Base-by-base conservation (phyloP, 2,113 vertebrate species). In the Corythornis vintsioides region DNA sequence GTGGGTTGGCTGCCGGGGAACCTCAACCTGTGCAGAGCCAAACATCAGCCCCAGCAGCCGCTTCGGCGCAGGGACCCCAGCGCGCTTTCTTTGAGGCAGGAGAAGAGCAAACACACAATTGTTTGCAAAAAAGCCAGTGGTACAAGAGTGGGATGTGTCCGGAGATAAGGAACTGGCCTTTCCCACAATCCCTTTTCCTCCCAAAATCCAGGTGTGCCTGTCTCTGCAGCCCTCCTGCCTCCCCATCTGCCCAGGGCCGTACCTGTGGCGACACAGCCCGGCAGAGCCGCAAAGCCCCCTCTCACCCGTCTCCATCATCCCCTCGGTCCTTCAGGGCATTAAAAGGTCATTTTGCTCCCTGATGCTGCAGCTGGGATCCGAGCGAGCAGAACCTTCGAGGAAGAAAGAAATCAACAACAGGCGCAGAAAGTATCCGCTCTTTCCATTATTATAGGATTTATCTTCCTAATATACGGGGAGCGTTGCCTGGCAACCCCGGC, bases 391-490 rank as follows among this genome's bases (percentile, higher is more conserved):
- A 75, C 64, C n/a, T 10, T 7, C 0, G 14, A 75, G 85, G 65
- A 93, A 76, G 52, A 83, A 83, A 89, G 92, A 93, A 92, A 92
- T 65, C 94, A 93, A 86, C 74, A 89, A 74, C 57, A 59, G 69
- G 50, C 13, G 0, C 64, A 81, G 86, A 86, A 93, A 96, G 90
- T 83, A 92, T 95, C 87, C 1, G 3, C 61, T 72, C 91, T n/a
- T 66, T 84, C 92, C 92, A 90, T 94, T 95, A 95, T 71, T 78
- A 56, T 42, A 76, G 95, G 95, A 95, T 93, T 95, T 96, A 88
- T 96, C 95, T 91, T 79, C 82, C 76, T 83, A 92, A 95, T 93
- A 90, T 92, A 87, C 47, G 0, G 82, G 69, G 73, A 95, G 67
- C 6, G 95, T 97, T 97, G 93, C 96, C 72, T 94, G 94, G 96